phyloP scores from a whole-genome alignment of 2,888 invertebrate species.

The Pachydiplax longipennis region DNA sequence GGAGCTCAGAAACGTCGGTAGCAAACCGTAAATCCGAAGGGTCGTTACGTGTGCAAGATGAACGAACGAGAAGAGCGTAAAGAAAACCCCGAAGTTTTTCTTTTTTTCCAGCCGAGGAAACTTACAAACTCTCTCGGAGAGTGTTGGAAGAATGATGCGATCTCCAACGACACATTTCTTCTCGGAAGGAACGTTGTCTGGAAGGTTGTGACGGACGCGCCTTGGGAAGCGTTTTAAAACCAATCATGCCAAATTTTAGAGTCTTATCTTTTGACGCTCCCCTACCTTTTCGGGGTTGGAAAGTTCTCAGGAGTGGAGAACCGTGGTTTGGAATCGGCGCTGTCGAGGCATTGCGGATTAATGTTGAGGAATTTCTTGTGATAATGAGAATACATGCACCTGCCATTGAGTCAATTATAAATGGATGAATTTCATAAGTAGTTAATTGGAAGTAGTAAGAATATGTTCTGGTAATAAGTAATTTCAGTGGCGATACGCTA shows the following conservation, averaged over 20 bases:
- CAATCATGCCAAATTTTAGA: too few species aligned
- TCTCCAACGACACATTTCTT: neutral
- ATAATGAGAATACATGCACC: too few species aligned
- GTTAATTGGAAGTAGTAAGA: too few species aligned
- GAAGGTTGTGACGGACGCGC: neutral
- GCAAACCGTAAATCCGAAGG: constrained; percentile 24
- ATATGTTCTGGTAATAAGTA: too few species aligned
- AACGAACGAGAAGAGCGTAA: neutral
- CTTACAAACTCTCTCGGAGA: neutral
- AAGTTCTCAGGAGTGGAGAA: too few species aligned
- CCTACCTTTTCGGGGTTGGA: neutral
- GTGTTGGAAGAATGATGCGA: neutral
- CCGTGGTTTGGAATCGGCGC: too few species aligned
- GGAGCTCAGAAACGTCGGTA: neutral
- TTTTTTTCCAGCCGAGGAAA: neutral
- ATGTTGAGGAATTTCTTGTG: too few species aligned
- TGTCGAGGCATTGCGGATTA: too few species aligned
- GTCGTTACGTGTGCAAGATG: constrained; percentile 18
- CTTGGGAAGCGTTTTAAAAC: neutral
- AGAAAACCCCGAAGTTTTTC: neutral
- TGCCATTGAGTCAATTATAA: too few species aligned
- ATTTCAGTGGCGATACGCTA: too few species aligned
- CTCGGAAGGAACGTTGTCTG: neutral
- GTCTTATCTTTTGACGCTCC: neutral
- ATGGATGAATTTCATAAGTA: too few species aligned